Conservation (phyloP, 1,140 invertebrate genomes). For the Danaus melanippus region DNA sequence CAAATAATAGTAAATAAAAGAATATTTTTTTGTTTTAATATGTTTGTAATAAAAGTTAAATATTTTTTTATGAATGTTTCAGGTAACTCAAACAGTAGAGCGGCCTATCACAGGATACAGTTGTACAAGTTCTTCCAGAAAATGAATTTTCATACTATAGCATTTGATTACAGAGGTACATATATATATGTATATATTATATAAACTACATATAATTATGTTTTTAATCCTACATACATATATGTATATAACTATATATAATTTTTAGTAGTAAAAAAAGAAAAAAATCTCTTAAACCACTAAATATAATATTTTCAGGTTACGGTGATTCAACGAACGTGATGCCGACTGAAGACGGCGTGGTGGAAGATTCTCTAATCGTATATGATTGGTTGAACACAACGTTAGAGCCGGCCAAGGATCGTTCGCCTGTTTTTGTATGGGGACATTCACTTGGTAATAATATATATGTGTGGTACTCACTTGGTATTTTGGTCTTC, state of each 20-base stretch:
- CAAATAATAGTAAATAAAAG: no score
- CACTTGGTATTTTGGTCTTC: no score
- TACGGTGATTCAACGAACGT: conserved; percentile 56
- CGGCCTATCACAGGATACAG: conserved; percentile 41
- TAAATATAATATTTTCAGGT: conserved; percentile 40
- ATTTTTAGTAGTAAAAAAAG: no score
- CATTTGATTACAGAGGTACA: conserved; percentile 59
- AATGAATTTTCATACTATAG: conserved; percentile 58
- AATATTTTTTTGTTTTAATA: no score
- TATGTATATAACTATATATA: no score
- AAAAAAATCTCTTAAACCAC: no score
- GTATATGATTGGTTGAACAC: conserved; percentile 51
- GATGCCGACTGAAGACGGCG: conserved; percentile 41
- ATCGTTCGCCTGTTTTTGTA: conserved; percentile 36
- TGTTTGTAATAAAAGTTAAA: no score
- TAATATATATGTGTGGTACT: no score
- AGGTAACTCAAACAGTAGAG: conserved; percentile 57
- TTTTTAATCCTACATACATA: no score
- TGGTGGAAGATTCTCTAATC: conserved; percentile 51
- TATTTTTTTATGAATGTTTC: conserved; percentile 17
- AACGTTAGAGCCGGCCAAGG: conserved; percentile 10
- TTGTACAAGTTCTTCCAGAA: conserved; percentile 58
- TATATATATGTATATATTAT: no score
- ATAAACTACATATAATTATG: no score
- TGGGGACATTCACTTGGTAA: conserved; percentile 63